These are phyloP conservation scores for Aphelenchoides fujianensis DNA, from an alignment of 1,140 invertebrate genomes.

Conservation along the genomic window DNA sequence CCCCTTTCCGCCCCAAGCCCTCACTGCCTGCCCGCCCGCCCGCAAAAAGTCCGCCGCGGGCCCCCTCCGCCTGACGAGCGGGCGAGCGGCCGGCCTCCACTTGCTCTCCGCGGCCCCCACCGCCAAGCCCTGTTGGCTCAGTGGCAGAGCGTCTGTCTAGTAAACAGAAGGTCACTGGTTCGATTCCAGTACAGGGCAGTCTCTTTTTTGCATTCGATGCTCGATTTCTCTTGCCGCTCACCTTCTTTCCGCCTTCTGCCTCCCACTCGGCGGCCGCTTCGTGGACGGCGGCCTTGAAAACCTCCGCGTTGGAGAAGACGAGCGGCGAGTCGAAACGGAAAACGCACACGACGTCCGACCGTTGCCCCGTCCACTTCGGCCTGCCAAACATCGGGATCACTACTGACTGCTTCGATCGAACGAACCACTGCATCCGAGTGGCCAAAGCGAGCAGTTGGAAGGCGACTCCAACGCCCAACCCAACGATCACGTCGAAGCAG, in stretches of 20 bases:
- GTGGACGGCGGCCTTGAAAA: background rate
- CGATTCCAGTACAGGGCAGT: too few species aligned
- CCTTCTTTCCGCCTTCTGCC: background rate
- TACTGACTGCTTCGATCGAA: background rate
- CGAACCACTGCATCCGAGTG: constrained; percentile 14
- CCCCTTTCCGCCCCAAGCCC: too few species aligned
- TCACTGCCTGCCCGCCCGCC: too few species aligned
- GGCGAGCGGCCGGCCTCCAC: too few species aligned
- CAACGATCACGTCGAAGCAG: background rate
- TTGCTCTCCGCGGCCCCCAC: too few species aligned
- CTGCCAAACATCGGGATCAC: background rate
- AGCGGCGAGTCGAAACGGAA: constrained; percentile 13
- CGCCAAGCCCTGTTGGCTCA: too few species aligned
- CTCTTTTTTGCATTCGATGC: background rate
- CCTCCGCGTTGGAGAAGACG: background rate
- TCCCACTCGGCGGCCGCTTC: background rate
- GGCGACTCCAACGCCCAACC: constrained; percentile 10
- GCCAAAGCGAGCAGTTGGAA: constrained; percentile 3
- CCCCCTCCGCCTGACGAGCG: too few species aligned
- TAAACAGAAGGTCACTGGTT: too few species aligned
- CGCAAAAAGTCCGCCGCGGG: too few species aligned
- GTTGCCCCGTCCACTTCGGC: constrained; percentile 13
- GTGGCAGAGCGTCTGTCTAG: too few species aligned
- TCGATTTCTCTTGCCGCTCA: background rate
- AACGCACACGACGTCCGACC: background rate